Base-by-base conservation (phyloP, 2,888 invertebrate genomes). In the Epirrita christyi region DNA sequence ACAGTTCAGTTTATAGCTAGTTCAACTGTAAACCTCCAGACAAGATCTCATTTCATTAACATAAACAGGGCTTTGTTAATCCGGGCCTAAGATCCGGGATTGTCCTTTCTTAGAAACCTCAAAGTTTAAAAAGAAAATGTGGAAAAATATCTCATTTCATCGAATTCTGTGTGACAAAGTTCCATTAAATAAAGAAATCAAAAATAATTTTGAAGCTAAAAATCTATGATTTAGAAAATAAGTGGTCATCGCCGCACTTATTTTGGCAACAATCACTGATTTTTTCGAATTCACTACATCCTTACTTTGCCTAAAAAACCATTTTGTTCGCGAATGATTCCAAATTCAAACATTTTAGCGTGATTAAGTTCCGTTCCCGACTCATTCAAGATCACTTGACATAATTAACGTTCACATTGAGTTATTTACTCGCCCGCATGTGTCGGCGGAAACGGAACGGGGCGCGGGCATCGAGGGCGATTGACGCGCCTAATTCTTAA, bases 351-450 rank as follows among this genome's bases (percentile, higher is more conserved):
- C 76, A 73, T 72, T 54, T 73, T 68, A 70, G 72, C 67, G 71
- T 75, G 78, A 83, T 78, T 78, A 75, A 81, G 81, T 81, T 79
- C 76, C 78, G 80, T 82, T 81, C 72, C 76, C 66, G 60, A 73
- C 77, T 76, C 78, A 80, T 80, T 85, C 84, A 80, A 87, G 84
- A 88, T 88, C 87, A 85, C 86, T 87, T 81, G 75, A 82, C 81
- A 79, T 86, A 88, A 88, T 88, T 88, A 87, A 87, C 80, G 86
- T 76, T 73, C 79, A 79, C 83, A 83, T 81, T 81, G 86, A 86
- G 88, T 87, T 90, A 88, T 89, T 89, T 89, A 89, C 86, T 76
- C 81, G 74, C 88, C 88, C 89, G 88, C 88, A 90, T 90, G 76
- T 80, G 84, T 80, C 78, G 56, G 59, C 65, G 81, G 81, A 78